Conservation (phyloP, 2,113 vertebrate genomes). For the Forbesichthys papilliferus region DNA sequence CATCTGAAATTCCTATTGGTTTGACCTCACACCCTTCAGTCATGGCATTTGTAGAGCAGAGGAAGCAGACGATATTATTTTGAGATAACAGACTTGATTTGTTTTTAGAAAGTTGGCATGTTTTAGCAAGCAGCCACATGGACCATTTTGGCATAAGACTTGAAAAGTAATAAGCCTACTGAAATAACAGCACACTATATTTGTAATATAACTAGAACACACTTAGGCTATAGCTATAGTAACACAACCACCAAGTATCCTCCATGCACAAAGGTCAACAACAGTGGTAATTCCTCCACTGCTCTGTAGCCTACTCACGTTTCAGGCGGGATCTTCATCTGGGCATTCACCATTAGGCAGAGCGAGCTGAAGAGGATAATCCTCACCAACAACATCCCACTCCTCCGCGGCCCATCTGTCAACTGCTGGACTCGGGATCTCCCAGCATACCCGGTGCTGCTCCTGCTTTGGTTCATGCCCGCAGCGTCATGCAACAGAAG, state of each 20-base stretch:
- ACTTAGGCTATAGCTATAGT: too few relatives aligned
- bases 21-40: neutral
- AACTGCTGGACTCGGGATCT: constrained; percentile 32
- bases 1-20: neutral
- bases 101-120: too few relatives aligned
- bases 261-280: too few relatives aligned
- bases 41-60: constrained; percentile 6
- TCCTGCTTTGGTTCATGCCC: constrained; percentile 50
- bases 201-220: too few relatives aligned
- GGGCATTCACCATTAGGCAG: constrained; percentile 64
- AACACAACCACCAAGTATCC: too few relatives aligned
- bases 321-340: constrained; percentile 86
- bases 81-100: too few relatives aligned
- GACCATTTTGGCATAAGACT: too few relatives aligned
- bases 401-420: constrained; percentile 53
- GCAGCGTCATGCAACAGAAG: constrained; percentile 40
- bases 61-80: neutral
- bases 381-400: constrained; percentile 64
- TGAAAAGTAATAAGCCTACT: too few relatives aligned
- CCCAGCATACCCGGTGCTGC: constrained; percentile 36
- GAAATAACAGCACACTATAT: too few relatives aligned
- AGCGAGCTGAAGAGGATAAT: constrained; percentile 74
- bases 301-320: constrained; percentile 78
- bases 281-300: too few relatives aligned
- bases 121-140: too few relatives aligned